Conservation (phyloP, 2,888 invertebrate species). For the Tetragonisca angustula region DNA sequence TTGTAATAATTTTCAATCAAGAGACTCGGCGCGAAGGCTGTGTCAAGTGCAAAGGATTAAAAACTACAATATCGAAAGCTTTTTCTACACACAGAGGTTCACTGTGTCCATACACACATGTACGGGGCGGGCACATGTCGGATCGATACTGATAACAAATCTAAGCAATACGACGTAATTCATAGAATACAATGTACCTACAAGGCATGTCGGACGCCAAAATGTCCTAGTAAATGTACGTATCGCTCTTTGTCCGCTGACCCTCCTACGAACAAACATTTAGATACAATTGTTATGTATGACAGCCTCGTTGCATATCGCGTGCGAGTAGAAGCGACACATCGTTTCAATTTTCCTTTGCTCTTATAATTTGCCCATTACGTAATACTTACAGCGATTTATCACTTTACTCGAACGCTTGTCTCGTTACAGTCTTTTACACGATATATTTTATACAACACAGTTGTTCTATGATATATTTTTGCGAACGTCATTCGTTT, state of each 20-base stretch:
- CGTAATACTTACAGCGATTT: not conserved
- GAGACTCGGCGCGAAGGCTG: not conserved
- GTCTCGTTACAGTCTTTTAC: too few species aligned
- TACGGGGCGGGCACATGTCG: constrained; percentile 6
- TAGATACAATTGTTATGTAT: constrained; percentile 66
- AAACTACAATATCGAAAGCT: constrained; percentile 20
- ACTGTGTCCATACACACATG: not conserved
- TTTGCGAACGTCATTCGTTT: not conserved
- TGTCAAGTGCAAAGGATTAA: constrained; percentile 39
- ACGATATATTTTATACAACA: too few species aligned
- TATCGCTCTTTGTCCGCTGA: constrained; percentile 88
- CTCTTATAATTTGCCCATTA: not conserved
- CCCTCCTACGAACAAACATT: constrained; percentile 81
- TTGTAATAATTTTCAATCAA: not conserved
- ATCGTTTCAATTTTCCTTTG: constrained; percentile 1
- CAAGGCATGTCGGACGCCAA: constrained; percentile 65
- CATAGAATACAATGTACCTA: constrained; percentile 71
- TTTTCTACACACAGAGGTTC: constrained; percentile 8
- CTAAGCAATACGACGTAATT: constrained; percentile 63
- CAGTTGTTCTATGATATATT: fast-evolving
- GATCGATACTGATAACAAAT: constrained; percentile 40
- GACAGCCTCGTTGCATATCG: constrained; percentile 9
- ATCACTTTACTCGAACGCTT: not conserved
- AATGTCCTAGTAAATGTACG: constrained; percentile 91
- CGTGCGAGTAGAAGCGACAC: constrained; percentile 11